phyloP scores from a whole-genome alignment of 92 coral and sea anemone species.

The Metridium senile region DNA sequence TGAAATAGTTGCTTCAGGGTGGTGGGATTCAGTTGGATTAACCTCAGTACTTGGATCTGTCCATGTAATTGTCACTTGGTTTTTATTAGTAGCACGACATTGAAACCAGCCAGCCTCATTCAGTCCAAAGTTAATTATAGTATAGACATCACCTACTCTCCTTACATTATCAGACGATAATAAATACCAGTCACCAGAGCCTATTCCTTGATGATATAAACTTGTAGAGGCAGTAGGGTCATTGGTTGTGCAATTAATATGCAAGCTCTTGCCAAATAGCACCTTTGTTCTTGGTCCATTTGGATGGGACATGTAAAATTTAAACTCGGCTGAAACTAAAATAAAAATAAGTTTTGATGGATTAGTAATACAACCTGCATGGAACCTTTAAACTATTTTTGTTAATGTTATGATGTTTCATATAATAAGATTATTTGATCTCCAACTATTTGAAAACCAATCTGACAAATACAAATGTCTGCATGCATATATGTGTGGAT shows the following conservation, averaged over 20 bases:
- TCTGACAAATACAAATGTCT: too few relatives aligned
- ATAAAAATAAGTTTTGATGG: not conserved
- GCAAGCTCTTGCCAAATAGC: not conserved
- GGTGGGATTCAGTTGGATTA: not conserved
- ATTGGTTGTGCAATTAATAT: conserved; percentile 33
- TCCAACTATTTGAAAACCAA: too few relatives aligned
- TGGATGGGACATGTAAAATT: conserved; percentile 3
- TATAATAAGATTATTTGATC: too few relatives aligned
- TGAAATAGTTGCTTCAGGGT: conserved; percentile 7
- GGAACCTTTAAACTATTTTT: too few relatives aligned
- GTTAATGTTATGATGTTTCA: too few relatives aligned
- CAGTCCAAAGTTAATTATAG: conserved; percentile 14
- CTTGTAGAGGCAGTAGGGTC: conserved; percentile 18
- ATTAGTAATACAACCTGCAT: too few relatives aligned
- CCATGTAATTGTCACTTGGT: conserved; percentile 9
- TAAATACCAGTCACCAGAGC: not conserved
- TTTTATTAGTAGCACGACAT: conserved; percentile 41
- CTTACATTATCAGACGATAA: conserved; percentile 2
- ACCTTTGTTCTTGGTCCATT: not conserved
- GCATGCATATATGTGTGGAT: too few relatives aligned
- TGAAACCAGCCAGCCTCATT: conserved; percentile 35
- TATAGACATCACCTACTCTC: conserved; percentile 32
- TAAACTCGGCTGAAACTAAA: conserved; percentile 20
- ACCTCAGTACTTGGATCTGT: not conserved
- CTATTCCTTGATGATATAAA: not conserved